A percentile compares a stretch with the other conserved stretches of the same genome.
Evolutionary conservation across 2,888 invertebrate species (phyloP).

Genomic region (Cheilosia pagana): DNA sequence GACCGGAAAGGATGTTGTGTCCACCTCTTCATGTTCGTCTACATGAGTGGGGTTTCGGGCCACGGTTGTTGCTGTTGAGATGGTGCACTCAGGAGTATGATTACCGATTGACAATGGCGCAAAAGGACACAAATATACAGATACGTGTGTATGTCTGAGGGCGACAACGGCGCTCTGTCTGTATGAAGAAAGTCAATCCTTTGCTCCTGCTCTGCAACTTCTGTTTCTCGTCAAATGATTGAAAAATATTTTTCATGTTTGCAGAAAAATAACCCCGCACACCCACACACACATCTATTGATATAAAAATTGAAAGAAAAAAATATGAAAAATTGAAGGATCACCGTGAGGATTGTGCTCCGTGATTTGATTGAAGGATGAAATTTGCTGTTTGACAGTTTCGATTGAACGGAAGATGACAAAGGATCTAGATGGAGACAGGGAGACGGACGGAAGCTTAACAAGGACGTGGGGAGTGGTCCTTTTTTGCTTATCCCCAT

Average conservation of each 20-base stretch:
- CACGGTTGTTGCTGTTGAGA: conserved; percentile 33
- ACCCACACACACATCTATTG: conserved; percentile 31
- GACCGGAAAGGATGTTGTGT: conserved; percentile 72
- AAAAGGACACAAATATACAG: conserved; percentile 69
- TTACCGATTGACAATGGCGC: conserved; percentile 73
- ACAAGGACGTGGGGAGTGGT: conserved; percentile 1
- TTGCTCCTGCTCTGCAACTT: conserved; percentile 67
- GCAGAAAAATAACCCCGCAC: conserved; percentile 30
- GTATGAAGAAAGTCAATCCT: conserved; percentile 66
- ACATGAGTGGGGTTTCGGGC: conserved; percentile 6
- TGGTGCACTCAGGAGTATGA: conserved; percentile 68
- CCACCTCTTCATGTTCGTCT: conserved; percentile 47
- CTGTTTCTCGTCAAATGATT: conserved; percentile 70
- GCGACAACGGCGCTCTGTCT: neutral
- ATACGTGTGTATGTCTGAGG: conserved; percentile 9
- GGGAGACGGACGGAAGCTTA: neutral
- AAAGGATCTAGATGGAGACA: conserved; percentile 23
- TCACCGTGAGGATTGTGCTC: conserved; percentile 71
- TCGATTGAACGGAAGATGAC: conserved; percentile 79
- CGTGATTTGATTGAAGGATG: conserved; percentile 81
- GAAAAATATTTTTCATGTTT: conserved; percentile 70
- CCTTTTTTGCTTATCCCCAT: conserved; percentile 29
- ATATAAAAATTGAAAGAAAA: conserved; percentile 68
- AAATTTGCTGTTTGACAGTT: conserved; percentile 81
- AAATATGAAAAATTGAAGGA: conserved; percentile 75